Evolutionary conservation across 37 sponge, comb jelly and placozoan genomes (phyloP), one percentile per base, ranked within the genome.

Genomic region (Halisarca cf. caerulea): DNA sequence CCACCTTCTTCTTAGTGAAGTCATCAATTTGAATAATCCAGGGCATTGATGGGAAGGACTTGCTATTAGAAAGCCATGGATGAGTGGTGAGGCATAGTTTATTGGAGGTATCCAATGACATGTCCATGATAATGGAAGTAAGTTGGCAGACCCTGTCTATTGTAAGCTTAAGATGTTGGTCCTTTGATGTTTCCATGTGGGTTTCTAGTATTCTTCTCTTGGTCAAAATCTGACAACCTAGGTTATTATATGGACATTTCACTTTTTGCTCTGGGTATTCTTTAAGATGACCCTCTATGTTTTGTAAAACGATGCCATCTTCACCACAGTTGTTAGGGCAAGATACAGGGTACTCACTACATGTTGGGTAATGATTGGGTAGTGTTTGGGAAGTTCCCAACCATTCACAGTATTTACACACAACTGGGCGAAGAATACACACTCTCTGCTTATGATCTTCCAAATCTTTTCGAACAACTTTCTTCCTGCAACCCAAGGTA

Each of bases 301-400:
- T 40, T 7, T 74, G 30, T 17, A 20, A 9, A n/a, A 1, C 3
- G 9, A 74, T 44, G 9, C 44, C 17, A 8, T 42, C 25, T 32
- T 24, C 15, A 7, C 77, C 77, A 41, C 77, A 74, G 38, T 43
- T 43, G 25, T 74, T 44, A 20, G 77, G 77, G 36, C 77, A 74
- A 3, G 77, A 17, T 25, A 74, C 2, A 2, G 77, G 77, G 2
- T 36, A 5, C 14, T 40, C 41, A 17, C 41, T 17, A 25, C 77
- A 74, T 17, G 14, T 74, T 37, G 30, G 20, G 14, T 74, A 74
- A 39, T 74, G 77, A 2, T 74, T 43, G 25, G 42, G 38, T n/a
- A 74, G 30, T 1, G n/a, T 74, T 43, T 41, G 30, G 45, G 21
- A 74, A 2, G 45, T 74, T 37, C 24, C 45, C 21, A 21, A 21